Evolutionary conservation across 2,113 vertebrate genomes (phyloP).

Genomic region (Trematocara marginatum): DNA sequence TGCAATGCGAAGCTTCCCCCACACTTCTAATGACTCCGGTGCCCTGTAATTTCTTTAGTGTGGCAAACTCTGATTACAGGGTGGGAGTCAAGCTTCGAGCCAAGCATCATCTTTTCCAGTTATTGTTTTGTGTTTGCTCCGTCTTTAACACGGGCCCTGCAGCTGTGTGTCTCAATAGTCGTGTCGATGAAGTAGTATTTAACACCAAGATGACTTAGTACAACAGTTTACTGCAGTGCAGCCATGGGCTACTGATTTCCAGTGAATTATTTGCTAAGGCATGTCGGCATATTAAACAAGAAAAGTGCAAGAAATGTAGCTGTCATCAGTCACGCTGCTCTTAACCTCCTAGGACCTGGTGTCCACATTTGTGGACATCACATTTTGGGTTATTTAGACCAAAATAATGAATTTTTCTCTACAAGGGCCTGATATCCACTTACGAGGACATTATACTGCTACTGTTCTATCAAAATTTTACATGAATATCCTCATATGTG

Average conservation of each 20-base stretch:
- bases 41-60: conserved; percentile 73
- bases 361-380: too few relatives aligned
- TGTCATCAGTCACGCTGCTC: not conserved
- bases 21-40: conserved; percentile 46
- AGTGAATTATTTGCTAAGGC: conserved; percentile 10
- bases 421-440: too few relatives aligned
- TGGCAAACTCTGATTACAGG: conserved; percentile 71
- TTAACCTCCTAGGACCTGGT: not conserved
- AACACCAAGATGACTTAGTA: conserved; percentile 31
- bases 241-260: conserved; percentile 5
- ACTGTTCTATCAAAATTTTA: too few relatives aligned
- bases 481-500: too few relatives aligned
- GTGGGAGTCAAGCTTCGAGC: conserved; percentile 52
- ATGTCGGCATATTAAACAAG: not conserved
- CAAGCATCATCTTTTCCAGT: conserved; percentile 59
- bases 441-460: too few relatives aligned
- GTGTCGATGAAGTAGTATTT: conserved; percentile 21
- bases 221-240: not conserved
- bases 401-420: too few relatives aligned
- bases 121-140: conserved; percentile 57
- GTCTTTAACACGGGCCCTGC: conserved; percentile 42
- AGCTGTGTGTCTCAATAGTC: conserved; percentile 53
- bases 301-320: not conserved
- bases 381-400: too few relatives aligned
- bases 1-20: conserved; percentile 6